A percentile compares a stretch with the other conserved stretches of the same genome.
Conservation (phyloP, 2,797 vertebrate genomes). For the Epinephelus awoara region DNA sequence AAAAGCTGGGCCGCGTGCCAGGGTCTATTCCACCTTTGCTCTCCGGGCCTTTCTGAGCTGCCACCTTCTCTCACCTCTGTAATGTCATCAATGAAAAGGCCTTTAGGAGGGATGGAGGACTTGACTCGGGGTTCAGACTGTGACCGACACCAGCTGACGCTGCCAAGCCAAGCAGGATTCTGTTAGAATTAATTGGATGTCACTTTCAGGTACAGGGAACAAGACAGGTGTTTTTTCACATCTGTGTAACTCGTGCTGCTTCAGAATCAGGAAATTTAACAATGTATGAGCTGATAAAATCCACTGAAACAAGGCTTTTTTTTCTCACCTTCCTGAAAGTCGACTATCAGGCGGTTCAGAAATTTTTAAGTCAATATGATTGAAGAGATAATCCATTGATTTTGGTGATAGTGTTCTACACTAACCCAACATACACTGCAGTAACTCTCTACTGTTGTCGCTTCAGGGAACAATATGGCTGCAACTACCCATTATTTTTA, state of each 20-base stretch:
- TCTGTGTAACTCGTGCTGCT: not conserved
- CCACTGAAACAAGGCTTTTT: not conserved
- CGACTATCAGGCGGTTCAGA: not conserved
- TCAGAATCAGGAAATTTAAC: slow-evolving; percentile 1
- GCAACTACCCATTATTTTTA: not conserved
- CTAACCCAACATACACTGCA: too few species aligned
- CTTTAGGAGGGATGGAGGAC: slow-evolving; percentile 77
- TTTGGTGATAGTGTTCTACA: too few species aligned
- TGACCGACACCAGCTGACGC: slow-evolving; percentile 72
- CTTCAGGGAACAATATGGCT: not conserved
- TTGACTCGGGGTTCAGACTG: slow-evolving; percentile 72
- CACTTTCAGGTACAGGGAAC: slow-evolving; percentile 68
- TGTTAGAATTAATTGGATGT: slow-evolving; percentile 79
- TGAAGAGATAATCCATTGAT: not conserved
- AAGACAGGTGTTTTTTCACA: slow-evolving; percentile 16
- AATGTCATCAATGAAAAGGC: slow-evolving; percentile 84
- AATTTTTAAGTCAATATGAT: not conserved
- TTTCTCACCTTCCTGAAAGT: not conserved
- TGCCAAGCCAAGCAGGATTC: slow-evolving; percentile 68
- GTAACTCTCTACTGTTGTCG: not conserved
- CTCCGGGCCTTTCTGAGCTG: slow-evolving; percentile 68
- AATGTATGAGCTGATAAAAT: not conserved
- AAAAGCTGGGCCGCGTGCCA: slow-evolving; percentile 67
- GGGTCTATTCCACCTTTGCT: slow-evolving; percentile 78
- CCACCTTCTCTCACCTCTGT: slow-evolving; percentile 77